phyloP scores from a whole-genome alignment of 1,140 invertebrate genomes.

The Latrodectus geometricus region DNA sequence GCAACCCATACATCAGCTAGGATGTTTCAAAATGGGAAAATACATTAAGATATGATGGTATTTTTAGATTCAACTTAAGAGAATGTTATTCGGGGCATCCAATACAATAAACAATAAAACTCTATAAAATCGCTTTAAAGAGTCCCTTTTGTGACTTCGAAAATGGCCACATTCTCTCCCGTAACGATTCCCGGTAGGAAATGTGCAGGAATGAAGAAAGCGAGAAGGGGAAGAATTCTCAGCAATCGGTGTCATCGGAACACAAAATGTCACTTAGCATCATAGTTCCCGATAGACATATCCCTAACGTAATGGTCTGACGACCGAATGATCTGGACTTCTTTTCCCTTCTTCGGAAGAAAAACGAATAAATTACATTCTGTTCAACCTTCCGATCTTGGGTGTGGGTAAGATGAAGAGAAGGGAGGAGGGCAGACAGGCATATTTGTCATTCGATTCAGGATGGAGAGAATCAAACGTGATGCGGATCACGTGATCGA shows the following conservation, averaged over 20 bases:
- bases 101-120: too few relatives aligned
- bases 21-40: too few relatives aligned
- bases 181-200: background rate
- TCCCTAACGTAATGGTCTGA: background rate
- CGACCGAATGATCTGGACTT: background rate
- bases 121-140: background rate
- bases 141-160: background rate
- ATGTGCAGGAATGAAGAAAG: background rate
- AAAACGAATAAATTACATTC: slow-evolving; percentile 16
- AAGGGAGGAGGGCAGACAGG: background rate
- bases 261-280: slow-evolving; percentile 22
- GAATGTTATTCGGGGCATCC: too few relatives aligned
- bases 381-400: background rate
- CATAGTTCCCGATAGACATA: slow-evolving; percentile 19
- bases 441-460: slow-evolving; percentile 15
- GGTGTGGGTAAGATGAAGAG: background rate
- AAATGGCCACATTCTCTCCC: background rate
- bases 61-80: too few relatives aligned
- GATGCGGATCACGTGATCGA: slow-evolving; percentile 7
- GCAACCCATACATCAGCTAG: too few relatives aligned
- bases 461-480: slow-evolving; percentile 8
- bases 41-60: too few relatives aligned
- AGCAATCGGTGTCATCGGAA: slow-evolving; percentile 12
- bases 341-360: background rate
- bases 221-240: background rate